Conservation (phyloP, 2,113 vertebrate species). For the Ailurus styani region DNA sequence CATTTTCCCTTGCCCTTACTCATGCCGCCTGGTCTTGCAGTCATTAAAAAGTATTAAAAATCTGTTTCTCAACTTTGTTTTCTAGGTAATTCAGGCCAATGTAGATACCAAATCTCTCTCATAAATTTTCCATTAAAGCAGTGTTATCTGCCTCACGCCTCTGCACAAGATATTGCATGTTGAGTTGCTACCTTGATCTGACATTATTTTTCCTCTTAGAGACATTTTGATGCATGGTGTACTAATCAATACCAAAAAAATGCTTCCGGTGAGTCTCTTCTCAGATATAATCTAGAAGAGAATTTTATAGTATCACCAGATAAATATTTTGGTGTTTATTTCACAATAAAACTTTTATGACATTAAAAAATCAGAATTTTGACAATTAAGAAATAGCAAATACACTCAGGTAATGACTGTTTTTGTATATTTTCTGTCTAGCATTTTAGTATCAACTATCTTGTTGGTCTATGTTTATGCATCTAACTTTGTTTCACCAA, state of each 20-base stretch:
- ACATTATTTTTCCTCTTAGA: not conserved
- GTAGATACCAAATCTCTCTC: not conserved
- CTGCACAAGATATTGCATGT: not conserved
- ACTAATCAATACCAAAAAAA: not conserved
- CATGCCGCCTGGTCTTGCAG: not conserved
- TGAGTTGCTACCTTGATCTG: not conserved
- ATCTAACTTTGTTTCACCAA: not conserved
- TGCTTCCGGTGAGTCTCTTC: not conserved
- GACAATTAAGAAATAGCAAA: not conserved
- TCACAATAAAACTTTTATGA: not conserved
- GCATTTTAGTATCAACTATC: not conserved
- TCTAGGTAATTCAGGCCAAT: not conserved
- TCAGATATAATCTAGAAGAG: not conserved
- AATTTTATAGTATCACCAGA: not conserved
- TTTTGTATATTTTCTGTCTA: not conserved
- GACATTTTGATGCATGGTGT: not conserved
- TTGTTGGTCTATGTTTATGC: not conserved
- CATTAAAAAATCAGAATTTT: not conserved
- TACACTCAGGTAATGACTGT: not conserved
- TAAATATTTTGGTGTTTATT: not conserved
- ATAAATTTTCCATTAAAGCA: not conserved
- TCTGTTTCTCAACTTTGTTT: not conserved
- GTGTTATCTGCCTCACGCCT: not conserved
- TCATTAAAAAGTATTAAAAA: not conserved
- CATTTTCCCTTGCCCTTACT: not conserved